These are phyloP conservation scores for Unio delphinus DNA, from an alignment of 2,888 invertebrate genomes.

Conservation along the genomic window DNA sequence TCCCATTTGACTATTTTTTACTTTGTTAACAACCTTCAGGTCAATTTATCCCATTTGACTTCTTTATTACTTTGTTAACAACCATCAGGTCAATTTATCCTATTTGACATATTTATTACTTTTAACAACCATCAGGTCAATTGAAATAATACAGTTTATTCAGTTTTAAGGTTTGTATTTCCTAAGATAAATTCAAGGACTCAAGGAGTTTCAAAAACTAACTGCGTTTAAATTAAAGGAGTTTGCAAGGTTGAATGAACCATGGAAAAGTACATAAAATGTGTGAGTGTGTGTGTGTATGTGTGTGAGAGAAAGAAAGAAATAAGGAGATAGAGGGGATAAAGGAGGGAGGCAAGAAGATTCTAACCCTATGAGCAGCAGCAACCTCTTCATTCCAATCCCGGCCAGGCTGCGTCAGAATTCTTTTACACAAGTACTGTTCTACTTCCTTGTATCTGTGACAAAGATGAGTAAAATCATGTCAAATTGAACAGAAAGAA, in stretches of 20 bases:
- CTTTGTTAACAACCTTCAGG: no score
- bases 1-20: no score
- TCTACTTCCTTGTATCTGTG: constrained; percentile 87
- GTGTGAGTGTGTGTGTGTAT: neutral
- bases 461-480: neutral
- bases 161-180: no score
- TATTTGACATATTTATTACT: no score
- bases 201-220: neutral
- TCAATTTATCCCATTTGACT: no score
- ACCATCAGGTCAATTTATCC: no score
- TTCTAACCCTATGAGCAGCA: constrained; percentile 69
- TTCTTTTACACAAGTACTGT: constrained; percentile 79
- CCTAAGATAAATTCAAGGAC: no score
- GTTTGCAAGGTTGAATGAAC: neutral
- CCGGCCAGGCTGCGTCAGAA: constrained; percentile 60
- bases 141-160: no score
- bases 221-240: neutral
- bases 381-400: constrained; percentile 71
- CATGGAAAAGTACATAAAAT: neutral
- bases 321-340: neutral
- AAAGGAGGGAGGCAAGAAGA: neutral
- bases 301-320: neutral
- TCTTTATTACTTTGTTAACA: no score
- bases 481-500: neutral
- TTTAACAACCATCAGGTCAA: no score